These are phyloP conservation scores for Tetragnatha versicolor DNA, from an alignment of 1,140 invertebrate species.

Conservation along the genomic window DNA sequence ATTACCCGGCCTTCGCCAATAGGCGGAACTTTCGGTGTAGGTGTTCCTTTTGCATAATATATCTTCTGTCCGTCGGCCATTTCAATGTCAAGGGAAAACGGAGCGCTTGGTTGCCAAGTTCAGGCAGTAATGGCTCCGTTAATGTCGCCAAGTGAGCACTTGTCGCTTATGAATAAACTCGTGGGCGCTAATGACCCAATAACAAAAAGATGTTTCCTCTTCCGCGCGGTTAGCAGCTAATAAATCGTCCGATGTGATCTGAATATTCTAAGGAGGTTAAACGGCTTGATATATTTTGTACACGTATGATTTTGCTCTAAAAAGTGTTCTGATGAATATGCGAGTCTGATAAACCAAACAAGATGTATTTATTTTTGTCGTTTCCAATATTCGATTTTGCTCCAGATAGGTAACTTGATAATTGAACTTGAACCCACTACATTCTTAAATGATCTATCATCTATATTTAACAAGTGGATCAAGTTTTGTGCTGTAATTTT, in stretches of 20 bases:
- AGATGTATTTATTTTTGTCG: no score
- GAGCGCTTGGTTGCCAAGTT: neutral
- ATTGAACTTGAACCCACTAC: no score
- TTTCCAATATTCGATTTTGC: no score
- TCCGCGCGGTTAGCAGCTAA: slow-evolving; percentile 9
- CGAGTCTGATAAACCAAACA: no score
- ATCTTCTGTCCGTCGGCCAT: slow-evolving; percentile 5
- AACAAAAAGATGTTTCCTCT: slow-evolving; percentile 27
- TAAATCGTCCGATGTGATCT: neutral
- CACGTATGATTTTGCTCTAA: no score
- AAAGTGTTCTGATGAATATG: no score
- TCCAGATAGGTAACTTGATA: no score
- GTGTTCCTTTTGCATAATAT: slow-evolving; percentile 31
- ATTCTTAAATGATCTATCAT: no score
- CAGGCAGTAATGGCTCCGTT: neutral
- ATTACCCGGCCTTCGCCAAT: slow-evolving; percentile 3
- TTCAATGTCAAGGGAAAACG: slow-evolving; percentile 37
- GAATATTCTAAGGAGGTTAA: no score
- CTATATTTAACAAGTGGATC: no score
- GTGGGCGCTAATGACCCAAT: slow-evolving; percentile 22
- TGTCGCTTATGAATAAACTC: neutral
- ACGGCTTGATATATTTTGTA: no score
- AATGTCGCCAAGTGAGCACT: neutral
- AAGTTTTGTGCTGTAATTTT: no score
- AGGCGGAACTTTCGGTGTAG: slow-evolving; percentile 8